Base-by-base conservation (phyloP, 2,113 vertebrate species). In the Gopherus evgoodei region DNA sequence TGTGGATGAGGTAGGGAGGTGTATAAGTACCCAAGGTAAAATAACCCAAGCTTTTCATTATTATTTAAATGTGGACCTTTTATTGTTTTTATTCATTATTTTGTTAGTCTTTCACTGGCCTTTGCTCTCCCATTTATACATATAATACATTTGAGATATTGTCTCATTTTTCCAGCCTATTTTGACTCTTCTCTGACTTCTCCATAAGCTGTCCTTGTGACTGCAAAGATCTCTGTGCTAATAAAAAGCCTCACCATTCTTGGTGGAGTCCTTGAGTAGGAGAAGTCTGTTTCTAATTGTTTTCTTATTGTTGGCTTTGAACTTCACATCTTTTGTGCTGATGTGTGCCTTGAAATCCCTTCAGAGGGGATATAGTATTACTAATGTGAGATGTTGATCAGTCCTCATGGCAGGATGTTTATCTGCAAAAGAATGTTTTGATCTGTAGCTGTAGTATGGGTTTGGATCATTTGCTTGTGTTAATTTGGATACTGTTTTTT, bases 231-330 rank as follows among this genome's bases (percentile, higher is more conserved):
- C 92, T 92, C 91, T 94, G 75, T 94, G 44, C 93, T 98, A 97
- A 97, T 93, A 90, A 92, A 97, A 97, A 94, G 89, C 31, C 35
- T 90, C 97, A 86, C 90, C 89, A 50, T 96, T 89, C 89, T 95
- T 97, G 86, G 92, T 94, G 75, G 56, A 97, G 95, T 91, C 89
- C 90, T 92, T 88, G 94, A 96, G 88, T 42, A 89, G 80, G 57
- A 94, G 53, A 93, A 97, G 91, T 97, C 96, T 98, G 97, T 97
- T 98, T 98, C 93, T 97, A 97, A 98, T 98, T 97, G 96, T 97
- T 98, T 97, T 97, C 93, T 97, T 97, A 97, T 95, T 97, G 96
- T 97, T 97, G 96, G 95, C 95, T 98, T 98, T 98, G 96, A 97
- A 98, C 96, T 97, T 97, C 93, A 96, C 94, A 94, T 57, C 75